Evolutionary conservation across 2,888 invertebrate species (phyloP).

Genomic region (Nemapogon koenigi): DNA sequence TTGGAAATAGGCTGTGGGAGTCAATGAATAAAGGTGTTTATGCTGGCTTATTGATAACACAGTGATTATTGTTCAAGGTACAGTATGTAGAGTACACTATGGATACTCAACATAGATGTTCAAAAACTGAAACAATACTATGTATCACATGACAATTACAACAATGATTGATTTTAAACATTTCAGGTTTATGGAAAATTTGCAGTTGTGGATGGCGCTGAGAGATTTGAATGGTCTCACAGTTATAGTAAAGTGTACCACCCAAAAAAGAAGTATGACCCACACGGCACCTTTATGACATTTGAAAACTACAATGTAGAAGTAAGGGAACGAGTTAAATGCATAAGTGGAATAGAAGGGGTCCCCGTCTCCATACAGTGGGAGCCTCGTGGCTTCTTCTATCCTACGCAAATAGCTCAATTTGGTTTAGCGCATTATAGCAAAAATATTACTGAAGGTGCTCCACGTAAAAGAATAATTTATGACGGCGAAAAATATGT

Average conservation of each 20-base stretch:
- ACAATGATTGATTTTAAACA: too few relatives aligned
- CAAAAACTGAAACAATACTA: too few relatives aligned
- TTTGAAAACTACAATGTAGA: slow-evolving; percentile 99
- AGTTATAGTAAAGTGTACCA: slow-evolving; percentile 91
- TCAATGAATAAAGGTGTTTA: too few relatives aligned
- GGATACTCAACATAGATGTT: too few relatives aligned
- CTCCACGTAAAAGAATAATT: slow-evolving; percentile 72
- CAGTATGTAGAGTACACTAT: too few relatives aligned
- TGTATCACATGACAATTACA: too few relatives aligned
- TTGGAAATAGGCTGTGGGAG: too few relatives aligned
- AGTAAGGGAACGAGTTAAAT: slow-evolving; percentile 93
- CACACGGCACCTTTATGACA: slow-evolving; percentile 91
- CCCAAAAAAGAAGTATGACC: slow-evolving; percentile 88
- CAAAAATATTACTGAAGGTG: slow-evolving; percentile 87
- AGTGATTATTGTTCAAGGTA: too few relatives aligned
- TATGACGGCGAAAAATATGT: slow-evolving; percentile 77
- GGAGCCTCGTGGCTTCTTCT: slow-evolving; percentile 95
- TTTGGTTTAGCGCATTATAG: slow-evolving; percentile 97
- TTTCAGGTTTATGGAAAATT: slow-evolving; percentile 84
- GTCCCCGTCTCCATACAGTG: slow-evolving; percentile 97
- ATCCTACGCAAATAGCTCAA: slow-evolving; percentile 98
- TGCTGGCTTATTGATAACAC: too few relatives aligned
- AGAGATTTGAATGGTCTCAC: slow-evolving; percentile 93
- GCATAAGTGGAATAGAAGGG: slow-evolving; percentile 91
- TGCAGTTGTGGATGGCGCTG: slow-evolving; percentile 72